Evolutionary conservation across 2,888 invertebrate genomes (phyloP).

Genomic region (Nysson spinosus): DNA sequence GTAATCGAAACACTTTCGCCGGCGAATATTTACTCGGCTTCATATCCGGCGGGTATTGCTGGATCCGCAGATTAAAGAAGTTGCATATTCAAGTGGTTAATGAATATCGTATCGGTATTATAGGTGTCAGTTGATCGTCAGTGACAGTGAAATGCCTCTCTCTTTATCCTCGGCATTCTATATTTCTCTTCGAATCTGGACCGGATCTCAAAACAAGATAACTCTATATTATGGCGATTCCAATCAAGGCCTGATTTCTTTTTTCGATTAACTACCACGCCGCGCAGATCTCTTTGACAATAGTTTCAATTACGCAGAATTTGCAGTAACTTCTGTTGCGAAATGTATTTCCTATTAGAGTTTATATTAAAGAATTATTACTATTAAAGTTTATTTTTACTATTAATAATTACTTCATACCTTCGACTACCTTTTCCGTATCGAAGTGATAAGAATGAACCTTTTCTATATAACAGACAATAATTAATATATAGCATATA

Average conservation of each 20-base stretch:
- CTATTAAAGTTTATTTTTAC: no score
- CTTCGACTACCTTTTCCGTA: no score
- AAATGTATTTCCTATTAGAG: no score
- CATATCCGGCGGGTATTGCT: not conserved
- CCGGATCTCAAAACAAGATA: not conserved
- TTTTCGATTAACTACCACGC: not conserved
- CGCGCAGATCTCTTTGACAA: slow-evolving; percentile 1
- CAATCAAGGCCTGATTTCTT: not conserved
- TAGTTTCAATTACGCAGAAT: not conserved
- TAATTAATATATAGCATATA: no score
- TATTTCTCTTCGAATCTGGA: not conserved
- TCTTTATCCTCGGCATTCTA: not conserved
- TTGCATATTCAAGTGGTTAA: slow-evolving; percentile 6
- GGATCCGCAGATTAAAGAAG: not conserved
- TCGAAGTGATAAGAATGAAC: no score
- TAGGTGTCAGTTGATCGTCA: not conserved
- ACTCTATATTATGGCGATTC: not conserved
- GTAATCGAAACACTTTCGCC: not conserved
- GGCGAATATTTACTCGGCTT: not conserved
- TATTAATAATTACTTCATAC: no score
- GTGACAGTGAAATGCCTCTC: slow-evolving; percentile 17
- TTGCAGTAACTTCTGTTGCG: no score
- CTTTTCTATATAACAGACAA: no score
- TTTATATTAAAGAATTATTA: no score
- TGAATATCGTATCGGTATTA: not conserved